These are phyloP conservation scores for Rhagoletis pomonella DNA, from an alignment of 1,140 invertebrate genomes.

Conservation along the genomic window DNA sequence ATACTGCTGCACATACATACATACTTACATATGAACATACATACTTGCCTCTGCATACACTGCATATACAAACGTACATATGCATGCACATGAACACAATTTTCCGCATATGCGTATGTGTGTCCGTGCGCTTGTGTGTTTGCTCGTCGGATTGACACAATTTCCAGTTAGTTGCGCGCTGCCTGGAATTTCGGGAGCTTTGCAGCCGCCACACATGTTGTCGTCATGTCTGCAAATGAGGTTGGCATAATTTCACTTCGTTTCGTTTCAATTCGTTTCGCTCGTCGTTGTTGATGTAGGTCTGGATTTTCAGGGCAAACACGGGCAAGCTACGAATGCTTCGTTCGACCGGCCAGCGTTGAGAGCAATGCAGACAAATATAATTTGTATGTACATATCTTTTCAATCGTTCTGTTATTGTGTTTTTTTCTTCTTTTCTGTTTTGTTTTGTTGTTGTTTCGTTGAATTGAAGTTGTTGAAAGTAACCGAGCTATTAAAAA, in stretches of 20 bases:
- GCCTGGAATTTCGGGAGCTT: constrained; percentile 67
- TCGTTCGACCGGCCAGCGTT: background rate
- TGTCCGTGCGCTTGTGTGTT: constrained; percentile 41
- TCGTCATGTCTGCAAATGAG: constrained; percentile 54
- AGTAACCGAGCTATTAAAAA: constrained; percentile 49
- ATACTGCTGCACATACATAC: background rate
- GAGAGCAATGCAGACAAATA: constrained; percentile 50
- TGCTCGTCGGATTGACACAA: constrained; percentile 71
- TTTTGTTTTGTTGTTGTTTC: background rate
- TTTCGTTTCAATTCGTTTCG: constrained; percentile 36
- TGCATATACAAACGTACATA: too few relatives aligned
- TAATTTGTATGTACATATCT: constrained; percentile 15
- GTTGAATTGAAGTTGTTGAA: constrained; percentile 42
- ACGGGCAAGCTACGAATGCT: constrained; percentile 41
- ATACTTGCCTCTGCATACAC: background rate
- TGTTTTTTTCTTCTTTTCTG: background rate
- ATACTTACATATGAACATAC: background rate
- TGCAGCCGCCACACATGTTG: constrained; percentile 57
- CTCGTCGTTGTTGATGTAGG: constrained; percentile 67
- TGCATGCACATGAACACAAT: background rate
- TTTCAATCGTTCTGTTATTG: constrained; percentile 31
- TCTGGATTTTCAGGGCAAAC: constrained; percentile 73
- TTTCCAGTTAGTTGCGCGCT: constrained; percentile 70
- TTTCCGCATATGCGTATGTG: background rate
- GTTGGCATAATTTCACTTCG: constrained; percentile 60